Base-by-base conservation (phyloP, 92 coral and sea anemone species). In the Blastomussa wellsi region DNA sequence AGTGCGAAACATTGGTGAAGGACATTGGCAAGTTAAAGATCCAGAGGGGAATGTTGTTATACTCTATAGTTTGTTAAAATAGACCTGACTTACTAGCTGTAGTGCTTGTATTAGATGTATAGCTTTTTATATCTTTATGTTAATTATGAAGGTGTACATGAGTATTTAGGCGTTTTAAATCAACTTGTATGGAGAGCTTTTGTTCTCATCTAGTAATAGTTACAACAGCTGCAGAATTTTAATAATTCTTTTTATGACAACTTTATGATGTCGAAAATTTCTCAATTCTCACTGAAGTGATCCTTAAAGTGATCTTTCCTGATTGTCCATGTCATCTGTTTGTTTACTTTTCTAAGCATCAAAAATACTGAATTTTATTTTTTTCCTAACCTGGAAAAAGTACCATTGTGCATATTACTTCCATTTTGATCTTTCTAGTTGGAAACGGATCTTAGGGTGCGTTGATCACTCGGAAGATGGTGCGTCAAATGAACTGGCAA, bases 1-100 rank as follows among this genome's bases (percentile, higher is more conserved):
- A 33, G 92, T 94, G 36, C 85, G 91, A 22, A 92, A 94, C 80
- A 80, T 92, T 28, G 94, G 95, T 0, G 98, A 94, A 24, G 95
- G 89, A 12, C 95, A 94, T 81, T 94, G 98, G 98, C 95, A 90
- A 26, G 93, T 92, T 2, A 92, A 79, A 62, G 98, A 94, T 64
- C 98, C 98, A 0, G 95, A 94, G 6, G 95, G 95, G 22, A 94
- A 94, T 75, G 76, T 89, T 3, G 90, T 94, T 53, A 79, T 92
- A 26, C 86, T 94, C 3, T 89, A 92, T 72, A 93, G 90, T 75
- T 78, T 90, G 84, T 77, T 88, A 81, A 84, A 84, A 76, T 90
- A 72, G 80, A 38, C 16, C 17, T 9, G 41, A 47, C 39, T 17
- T 72, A 32, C 19, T 20, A 29, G n/a, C 39, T 51, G 35, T 1